phyloP scores from a whole-genome alignment of 1,140 invertebrate species.

The Zaprionus capensis region DNA sequence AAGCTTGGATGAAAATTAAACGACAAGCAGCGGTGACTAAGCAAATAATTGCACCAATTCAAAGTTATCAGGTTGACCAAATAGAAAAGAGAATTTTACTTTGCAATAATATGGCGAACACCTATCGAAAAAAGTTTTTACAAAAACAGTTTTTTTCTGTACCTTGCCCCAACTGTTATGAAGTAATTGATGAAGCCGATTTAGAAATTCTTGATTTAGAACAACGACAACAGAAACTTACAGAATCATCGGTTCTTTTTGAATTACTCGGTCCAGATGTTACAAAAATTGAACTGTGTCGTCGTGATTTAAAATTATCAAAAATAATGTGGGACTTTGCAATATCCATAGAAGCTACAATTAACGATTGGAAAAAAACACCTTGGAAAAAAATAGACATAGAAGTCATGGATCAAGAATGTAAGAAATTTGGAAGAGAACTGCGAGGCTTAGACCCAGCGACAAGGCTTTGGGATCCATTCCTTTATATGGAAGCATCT shows the following conservation, averaged over 20 bases:
- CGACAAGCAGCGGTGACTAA: conserved; percentile 93
- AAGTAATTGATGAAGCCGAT: conserved; percentile 90
- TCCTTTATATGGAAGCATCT: conserved; percentile 88
- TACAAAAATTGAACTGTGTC: conserved; percentile 89
- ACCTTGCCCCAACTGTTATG: conserved; percentile 90
- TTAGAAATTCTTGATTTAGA: conserved; percentile 89
- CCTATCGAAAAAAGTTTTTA: conserved; percentile 91
- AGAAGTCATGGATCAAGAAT: conserved; percentile 97
- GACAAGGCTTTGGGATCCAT: conserved; percentile 90
- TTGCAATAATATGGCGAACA: conserved; percentile 91
- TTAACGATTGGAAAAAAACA: conserved; percentile 96
- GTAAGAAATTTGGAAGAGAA: conserved; percentile 95
- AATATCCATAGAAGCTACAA: conserved; percentile 90
- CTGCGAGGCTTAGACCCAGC: conserved; percentile 94
- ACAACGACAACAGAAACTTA: conserved; percentile 88
- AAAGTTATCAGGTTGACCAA: conserved; percentile 87
- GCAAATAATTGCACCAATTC: conserved; percentile 92
- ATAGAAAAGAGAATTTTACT: conserved; percentile 88
- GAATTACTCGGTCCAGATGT: conserved; percentile 94
- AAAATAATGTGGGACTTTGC: conserved; percentile 97
- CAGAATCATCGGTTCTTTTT: conserved; percentile 92
- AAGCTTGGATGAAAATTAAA: conserved; percentile 94
- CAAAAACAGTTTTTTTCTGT: conserved; percentile 88
- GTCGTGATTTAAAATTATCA: conserved; percentile 91
- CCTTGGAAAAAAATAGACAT: conserved; percentile 97